These are phyloP conservation scores for Girardinus metallicus DNA, from an alignment of 2,797 vertebrate species.

Conservation along the genomic window DNA sequence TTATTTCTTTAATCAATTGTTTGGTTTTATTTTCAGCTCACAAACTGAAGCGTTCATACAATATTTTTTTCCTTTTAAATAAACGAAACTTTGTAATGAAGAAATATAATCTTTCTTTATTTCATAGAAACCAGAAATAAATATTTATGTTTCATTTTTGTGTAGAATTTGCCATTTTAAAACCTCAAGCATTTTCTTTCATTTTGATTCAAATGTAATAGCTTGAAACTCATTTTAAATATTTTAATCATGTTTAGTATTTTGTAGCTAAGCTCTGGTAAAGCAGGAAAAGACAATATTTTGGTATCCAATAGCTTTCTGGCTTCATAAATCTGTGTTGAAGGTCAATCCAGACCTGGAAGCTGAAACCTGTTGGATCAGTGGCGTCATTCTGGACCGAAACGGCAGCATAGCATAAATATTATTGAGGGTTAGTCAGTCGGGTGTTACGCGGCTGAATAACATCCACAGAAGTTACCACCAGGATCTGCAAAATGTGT, in stretches of 20 bases:
- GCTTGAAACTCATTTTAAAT: not conserved
- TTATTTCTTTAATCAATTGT: not conserved
- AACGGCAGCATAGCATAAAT: conserved; percentile 1
- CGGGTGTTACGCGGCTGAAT: not conserved
- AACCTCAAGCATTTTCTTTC: not conserved
- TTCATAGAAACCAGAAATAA: not conserved
- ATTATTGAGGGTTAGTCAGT: conserved; percentile 8
- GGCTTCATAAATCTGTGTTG: not conserved
- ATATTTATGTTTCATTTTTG: not conserved
- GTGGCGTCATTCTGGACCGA: not conserved
- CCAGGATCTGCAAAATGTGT: not conserved
- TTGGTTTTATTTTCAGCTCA: not conserved
- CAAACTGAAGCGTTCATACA: not conserved
- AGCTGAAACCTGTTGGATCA: not conserved
- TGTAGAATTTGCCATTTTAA: not conserved
- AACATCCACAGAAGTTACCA: not conserved
- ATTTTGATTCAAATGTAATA: not conserved
- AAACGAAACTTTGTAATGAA: not conserved
- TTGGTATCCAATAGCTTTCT: conserved; percentile 2
- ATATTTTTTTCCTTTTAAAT: not conserved
- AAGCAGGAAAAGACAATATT: not conserved
- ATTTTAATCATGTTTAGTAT: not conserved
- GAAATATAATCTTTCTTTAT: not conserved
- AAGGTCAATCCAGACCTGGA: not conserved
- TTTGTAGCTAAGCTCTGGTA: not conserved